Base-by-base conservation (phyloP, 1,140 invertebrate genomes). In the Drosophila pectinifera region DNA sequence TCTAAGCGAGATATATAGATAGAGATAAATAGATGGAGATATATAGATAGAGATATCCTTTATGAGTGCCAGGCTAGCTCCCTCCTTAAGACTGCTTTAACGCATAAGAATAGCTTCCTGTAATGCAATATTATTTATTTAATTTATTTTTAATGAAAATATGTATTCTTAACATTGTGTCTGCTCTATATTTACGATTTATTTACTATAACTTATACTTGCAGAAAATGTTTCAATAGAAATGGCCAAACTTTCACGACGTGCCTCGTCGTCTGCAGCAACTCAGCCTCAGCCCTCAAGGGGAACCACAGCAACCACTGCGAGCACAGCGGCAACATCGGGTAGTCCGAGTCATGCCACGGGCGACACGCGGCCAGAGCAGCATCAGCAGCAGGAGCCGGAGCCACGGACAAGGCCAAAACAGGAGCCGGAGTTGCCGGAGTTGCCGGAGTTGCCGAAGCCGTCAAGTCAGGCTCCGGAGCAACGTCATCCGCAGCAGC, bases 161-260 rank as follows among this genome's bases (percentile, higher is more conserved):
- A 28, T 2, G 4, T 24, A 46, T 0, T 0, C 18, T 6, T 43
- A 13, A 20, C 3, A 26, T 26, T 26, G 18, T 7, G 1, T 22
- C 20, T 3, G 7, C 0, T 8, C 10, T 1, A 28, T 43, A 22
- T 18, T 41, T 16, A 34, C 10, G 2, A 31, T 28, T 65, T 22
- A 24, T 26, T 41, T 41, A 13, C n/a, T 0, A 45, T 34, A 0
- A 31, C 14, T 8, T 22, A 1, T 13, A 8, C 2, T 91, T 91
- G 8, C 80, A 92, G 90, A 91, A 90, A 80, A 92, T 92, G 92
- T 92, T 78, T 80, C 75, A 88, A 79, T 92, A 92, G 91, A 92
- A 84, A 92, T 92, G 92, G 92, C 91, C 77, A 92, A 85, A 91
- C 86, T 91, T 86, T 91, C 91, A 86, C 91, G 91, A 92, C 92